Evolutionary conservation across 2,113 vertebrate species (phyloP).

Genomic region (Corythaixoides concolor): DNA sequence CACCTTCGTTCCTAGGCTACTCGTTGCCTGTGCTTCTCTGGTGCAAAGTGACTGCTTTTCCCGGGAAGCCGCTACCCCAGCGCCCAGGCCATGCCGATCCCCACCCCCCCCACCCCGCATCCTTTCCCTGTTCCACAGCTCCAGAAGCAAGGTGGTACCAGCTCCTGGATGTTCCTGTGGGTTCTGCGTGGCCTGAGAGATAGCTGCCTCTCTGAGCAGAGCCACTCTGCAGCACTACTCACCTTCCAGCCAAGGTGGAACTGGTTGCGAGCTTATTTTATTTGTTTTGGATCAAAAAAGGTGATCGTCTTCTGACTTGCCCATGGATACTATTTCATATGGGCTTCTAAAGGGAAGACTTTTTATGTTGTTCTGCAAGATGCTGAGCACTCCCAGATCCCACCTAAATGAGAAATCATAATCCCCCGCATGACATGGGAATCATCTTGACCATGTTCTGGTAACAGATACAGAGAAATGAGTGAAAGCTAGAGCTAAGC

Average conservation of each 20-base stretch:
- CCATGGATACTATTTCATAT: not conserved
- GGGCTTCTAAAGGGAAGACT: not conserved
- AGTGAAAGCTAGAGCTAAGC: not conserved
- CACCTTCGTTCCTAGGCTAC: not conserved
- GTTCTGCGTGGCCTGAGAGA: not conserved
- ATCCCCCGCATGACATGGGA: fast-evolving
- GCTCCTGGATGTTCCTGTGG: not conserved
- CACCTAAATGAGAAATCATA: not conserved
- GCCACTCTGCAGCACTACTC: fast-evolving
- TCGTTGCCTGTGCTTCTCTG: not conserved
- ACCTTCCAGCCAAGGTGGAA: not conserved
- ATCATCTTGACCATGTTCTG: not conserved
- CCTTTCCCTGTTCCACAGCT: not conserved
- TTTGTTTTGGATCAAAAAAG: not conserved
- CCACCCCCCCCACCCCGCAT: too few species aligned
- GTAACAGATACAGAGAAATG: not conserved
- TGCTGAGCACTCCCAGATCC: not conserved
- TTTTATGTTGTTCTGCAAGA: not conserved
- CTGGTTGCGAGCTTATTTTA: fast-evolving
- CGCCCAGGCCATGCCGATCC: fast-evolving
- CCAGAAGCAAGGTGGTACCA: not conserved
- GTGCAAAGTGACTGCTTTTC: not conserved
- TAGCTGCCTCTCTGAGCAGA: not conserved
- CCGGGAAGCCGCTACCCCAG: not conserved
- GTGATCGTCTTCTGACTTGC: not conserved